These are phyloP conservation scores for Streblospio benedicti DNA, from an alignment of 1,140 invertebrate species.

Conservation along the genomic window DNA sequence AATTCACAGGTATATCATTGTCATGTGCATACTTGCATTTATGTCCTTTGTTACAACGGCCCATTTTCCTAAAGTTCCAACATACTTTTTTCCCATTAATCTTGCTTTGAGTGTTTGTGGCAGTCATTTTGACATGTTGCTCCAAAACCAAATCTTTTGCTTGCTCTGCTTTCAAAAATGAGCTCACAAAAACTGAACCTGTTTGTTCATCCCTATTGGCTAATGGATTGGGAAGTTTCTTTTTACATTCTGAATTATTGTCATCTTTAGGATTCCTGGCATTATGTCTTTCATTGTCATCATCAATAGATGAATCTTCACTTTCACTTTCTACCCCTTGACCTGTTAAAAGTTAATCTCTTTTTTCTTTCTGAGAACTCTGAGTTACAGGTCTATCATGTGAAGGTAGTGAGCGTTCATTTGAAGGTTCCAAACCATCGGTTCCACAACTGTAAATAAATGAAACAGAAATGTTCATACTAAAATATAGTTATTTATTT, in stretches of 20 bases:
- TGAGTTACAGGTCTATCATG: no score
- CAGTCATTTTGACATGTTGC: conserved; percentile 87
- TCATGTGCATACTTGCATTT: conserved; percentile 89
- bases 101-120: conserved; percentile 58
- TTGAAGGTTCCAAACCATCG: no score
- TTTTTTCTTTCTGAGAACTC: no score
- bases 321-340: no score
- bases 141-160: conserved; percentile 77
- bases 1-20: conserved; percentile 71
- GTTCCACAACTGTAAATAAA: no score
- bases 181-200: conserved; percentile 76
- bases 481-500: no score
- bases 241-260: neutral
- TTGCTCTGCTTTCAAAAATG: conserved; percentile 77
- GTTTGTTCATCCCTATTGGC: neutral
- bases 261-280: neutral
- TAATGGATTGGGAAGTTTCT: conserved; percentile 31
- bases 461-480: no score
- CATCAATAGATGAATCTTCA: no score
- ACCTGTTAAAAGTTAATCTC: no score
- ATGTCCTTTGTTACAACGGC: conserved; percentile 78
- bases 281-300: neutral
- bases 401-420: no score
- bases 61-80: conserved; percentile 86
- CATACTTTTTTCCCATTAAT: conserved; percentile 76